A percentile compares a stretch with the other conserved stretches of the same genome.
Conservation (phyloP, 2,113 vertebrate genomes). For the Seriola rivoliana region DNA sequence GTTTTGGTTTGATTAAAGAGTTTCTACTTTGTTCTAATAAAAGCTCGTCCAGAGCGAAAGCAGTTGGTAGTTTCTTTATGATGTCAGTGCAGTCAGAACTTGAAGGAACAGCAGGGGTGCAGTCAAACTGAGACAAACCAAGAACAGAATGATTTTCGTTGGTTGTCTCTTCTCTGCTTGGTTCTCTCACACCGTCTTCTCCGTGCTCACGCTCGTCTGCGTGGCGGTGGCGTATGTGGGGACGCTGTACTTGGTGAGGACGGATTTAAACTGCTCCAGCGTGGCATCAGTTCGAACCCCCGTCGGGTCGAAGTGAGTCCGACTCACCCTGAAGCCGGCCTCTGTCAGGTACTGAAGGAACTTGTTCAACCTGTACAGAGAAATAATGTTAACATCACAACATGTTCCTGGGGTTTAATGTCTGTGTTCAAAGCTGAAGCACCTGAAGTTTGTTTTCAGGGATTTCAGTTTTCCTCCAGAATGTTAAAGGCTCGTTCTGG, state of each 20-base stretch:
- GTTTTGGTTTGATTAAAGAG: conserved; percentile 10
- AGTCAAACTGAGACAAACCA: neutral
- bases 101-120: neutral
- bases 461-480: no score
- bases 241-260: conserved; percentile 92
- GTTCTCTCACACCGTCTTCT: conserved; percentile 54
- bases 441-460: no score
- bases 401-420: no score
- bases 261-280: conserved; percentile 90
- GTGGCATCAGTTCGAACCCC: conserved; percentile 93
- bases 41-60: neutral
- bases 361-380: conserved; percentile 90
- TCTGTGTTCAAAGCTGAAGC: no score
- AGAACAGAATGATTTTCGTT: no score
- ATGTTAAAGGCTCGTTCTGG: no score
- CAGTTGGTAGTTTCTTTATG: neutral
- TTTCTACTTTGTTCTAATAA: neutral
- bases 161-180: no score
- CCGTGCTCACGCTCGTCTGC: conserved; percentile 50
- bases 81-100: conserved; percentile 39
- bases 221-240: conserved; percentile 83
- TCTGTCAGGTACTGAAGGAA: conserved; percentile 93
- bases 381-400: neutral
- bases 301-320: conserved; percentile 98
- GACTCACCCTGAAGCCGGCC: conserved; percentile 94